These are phyloP conservation scores for Melanocharis versteri DNA, from an alignment of 2,113 vertebrate species.

Conservation along the genomic window DNA sequence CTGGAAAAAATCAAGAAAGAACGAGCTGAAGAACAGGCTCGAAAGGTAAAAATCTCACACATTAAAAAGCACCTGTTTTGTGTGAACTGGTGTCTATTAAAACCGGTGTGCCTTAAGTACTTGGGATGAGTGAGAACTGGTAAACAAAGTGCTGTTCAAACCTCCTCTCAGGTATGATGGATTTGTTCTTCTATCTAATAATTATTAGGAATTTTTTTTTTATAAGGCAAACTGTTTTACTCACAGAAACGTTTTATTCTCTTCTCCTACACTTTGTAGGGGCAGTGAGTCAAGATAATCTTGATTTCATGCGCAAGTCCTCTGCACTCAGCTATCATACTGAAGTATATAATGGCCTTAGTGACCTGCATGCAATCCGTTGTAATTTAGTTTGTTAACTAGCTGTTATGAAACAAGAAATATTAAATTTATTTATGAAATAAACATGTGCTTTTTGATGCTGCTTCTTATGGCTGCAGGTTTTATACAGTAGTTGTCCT, in stretches of 20 bases:
- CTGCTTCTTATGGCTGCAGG: neutral
- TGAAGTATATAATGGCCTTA: neutral
- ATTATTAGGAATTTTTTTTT: neutral
- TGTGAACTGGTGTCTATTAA: neutral
- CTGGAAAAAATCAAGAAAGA: constrained; percentile 98
- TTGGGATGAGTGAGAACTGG: neutral
- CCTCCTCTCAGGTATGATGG: neutral
- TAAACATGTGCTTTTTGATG: neutral
- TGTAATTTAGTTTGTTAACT: neutral
- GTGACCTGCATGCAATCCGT: neutral
- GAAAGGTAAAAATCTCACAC: constrained; percentile 79
- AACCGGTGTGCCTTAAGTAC: neutral
- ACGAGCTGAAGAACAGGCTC: constrained; percentile 92
- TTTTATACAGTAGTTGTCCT: neutral
- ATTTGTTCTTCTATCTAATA: neutral
- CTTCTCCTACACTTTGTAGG: neutral
- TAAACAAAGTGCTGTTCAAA: neutral
- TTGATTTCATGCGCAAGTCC: neutral
- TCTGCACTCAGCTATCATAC: neutral
- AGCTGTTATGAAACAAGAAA: neutral
- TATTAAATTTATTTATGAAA: neutral
- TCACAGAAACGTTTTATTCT: neutral
- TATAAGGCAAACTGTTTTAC: neutral
- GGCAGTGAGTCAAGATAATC: neutral
- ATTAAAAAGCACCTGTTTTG: neutral